phyloP scores from a whole-genome alignment of 2,888 invertebrate genomes.

The Cheilosia grossa region DNA sequence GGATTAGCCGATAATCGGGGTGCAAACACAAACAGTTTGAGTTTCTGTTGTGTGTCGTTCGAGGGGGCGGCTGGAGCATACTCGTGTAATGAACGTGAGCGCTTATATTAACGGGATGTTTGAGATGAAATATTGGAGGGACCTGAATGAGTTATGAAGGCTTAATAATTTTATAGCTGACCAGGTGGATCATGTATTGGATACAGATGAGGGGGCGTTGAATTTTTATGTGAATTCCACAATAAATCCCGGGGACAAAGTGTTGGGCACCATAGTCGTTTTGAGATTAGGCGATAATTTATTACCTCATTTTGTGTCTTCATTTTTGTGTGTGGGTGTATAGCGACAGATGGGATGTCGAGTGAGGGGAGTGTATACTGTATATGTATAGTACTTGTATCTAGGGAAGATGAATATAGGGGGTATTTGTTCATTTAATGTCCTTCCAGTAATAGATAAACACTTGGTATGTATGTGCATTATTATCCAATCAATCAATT shows the following conservation, averaged over 20 bases:
- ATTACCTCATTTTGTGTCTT: conserved; percentile 3
- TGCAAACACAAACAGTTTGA: conserved; percentile 37
- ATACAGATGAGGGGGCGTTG: conserved; percentile 21
- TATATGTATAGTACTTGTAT: too few relatives aligned
- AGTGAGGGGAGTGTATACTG: too few relatives aligned
- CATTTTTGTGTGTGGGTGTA: background rate
- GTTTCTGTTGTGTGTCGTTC: background rate
- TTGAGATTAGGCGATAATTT: conserved; percentile 41
- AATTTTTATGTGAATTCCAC: conserved; percentile 17
- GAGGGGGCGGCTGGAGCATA: background rate
- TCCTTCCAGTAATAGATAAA: too few relatives aligned
- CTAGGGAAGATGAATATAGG: too few relatives aligned
- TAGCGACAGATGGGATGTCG: too few relatives aligned
- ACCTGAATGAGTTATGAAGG: conserved; percentile 62
- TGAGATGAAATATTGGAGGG: conserved; percentile 60
- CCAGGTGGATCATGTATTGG: conserved; percentile 52
- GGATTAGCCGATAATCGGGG: conserved; percentile 49
- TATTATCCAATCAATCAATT: too few relatives aligned
- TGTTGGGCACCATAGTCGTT: conserved; percentile 32
- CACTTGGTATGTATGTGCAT: too few relatives aligned
- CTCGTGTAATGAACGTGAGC: conserved; percentile 24
- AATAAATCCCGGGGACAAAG: background rate
- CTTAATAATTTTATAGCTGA: conserved; percentile 68
- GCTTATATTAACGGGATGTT: conserved; percentile 44
- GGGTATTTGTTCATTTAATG: too few relatives aligned